phyloP scores from a whole-genome alignment of 2,113 vertebrate genomes.

The Myxocyprinus asiaticus region DNA sequence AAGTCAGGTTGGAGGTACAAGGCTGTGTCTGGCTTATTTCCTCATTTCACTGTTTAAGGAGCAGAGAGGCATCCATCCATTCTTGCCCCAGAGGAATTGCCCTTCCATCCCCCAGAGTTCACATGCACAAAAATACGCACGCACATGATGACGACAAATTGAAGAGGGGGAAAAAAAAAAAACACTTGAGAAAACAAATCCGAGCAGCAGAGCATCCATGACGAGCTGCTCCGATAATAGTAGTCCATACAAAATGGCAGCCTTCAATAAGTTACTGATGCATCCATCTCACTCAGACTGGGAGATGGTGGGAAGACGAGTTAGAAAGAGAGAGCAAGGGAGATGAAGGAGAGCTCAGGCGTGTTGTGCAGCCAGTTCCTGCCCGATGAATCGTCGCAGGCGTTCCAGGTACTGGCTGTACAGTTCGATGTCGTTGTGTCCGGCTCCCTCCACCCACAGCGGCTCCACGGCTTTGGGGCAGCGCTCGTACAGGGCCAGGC shows the following conservation, averaged over 20 bases:
- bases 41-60: background rate
- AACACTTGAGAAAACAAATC: constrained; percentile 12
- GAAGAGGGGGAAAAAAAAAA: background rate
- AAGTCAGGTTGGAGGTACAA: constrained; percentile 1
- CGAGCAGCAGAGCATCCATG: background rate
- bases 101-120: constrained; percentile 9
- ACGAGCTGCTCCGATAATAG: background rate
- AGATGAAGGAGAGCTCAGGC: constrained; percentile 58
- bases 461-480: constrained; percentile 97
- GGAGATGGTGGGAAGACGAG: constrained; percentile 21
- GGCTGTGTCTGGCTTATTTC: background rate
- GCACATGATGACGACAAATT: constrained; percentile 1
- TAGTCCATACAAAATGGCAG: constrained; percentile 26
- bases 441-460: constrained; percentile 96
- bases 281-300: constrained; percentile 30
- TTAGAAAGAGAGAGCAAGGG: background rate
- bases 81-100: constrained; percentile 4
- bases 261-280: constrained; percentile 22
- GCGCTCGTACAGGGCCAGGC: constrained; percentile 92
- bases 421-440: constrained; percentile 97
- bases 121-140: too few relatives aligned
- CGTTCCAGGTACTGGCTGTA: constrained; percentile 98
- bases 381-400: constrained; percentile 91
- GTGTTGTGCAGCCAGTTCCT: constrained; percentile 82
- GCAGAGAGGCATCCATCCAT: background rate